phyloP scores from a whole-genome alignment of 1,140 invertebrate species.

The Pollicipes pollicipes region DNA sequence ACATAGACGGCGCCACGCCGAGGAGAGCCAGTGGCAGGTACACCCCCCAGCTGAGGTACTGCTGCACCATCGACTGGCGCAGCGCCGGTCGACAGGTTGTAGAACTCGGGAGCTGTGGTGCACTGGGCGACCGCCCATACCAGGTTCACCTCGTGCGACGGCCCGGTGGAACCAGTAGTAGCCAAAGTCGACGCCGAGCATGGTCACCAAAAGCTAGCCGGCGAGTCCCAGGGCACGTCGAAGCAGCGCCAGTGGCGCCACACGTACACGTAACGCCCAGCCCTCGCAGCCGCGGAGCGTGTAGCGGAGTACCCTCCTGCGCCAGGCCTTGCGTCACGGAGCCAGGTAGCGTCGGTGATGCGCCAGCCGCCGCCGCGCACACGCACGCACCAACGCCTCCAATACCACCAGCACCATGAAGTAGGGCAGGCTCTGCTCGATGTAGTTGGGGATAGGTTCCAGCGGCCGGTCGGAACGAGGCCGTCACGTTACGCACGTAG shows the following conservation, averaged over 20 bases:
- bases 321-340: slow-evolving; percentile 58
- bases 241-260: slow-evolving; percentile 39
- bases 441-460: not conserved
- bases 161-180: slow-evolving; percentile 85
- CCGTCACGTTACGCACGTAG: not conserved
- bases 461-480: not conserved
- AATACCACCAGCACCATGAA: slow-evolving; percentile 54
- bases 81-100: slow-evolving; percentile 75
- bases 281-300: slow-evolving; percentile 14
- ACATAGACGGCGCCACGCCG: slow-evolving; percentile 13
- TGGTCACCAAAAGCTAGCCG: slow-evolving; percentile 58
- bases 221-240: slow-evolving; percentile 53
- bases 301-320: slow-evolving; percentile 54
- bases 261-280: slow-evolving; percentile 18
- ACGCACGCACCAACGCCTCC: slow-evolving; percentile 46
- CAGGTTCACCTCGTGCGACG: slow-evolving; percentile 31
- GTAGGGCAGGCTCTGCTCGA: slow-evolving; percentile 48
- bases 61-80: slow-evolving; percentile 61
- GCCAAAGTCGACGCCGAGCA: slow-evolving; percentile 61
- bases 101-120: slow-evolving; percentile 90
- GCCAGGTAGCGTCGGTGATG: slow-evolving; percentile 55
- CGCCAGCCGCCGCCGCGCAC: slow-evolving; percentile 39
- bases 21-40: slow-evolving; percentile 29
- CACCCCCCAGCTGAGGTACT: slow-evolving; percentile 53
- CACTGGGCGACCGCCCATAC: slow-evolving; percentile 64